A percentile compares a stretch with the other conserved stretches of the same genome.
phyloP scores from a whole-genome alignment of 1,140 invertebrate species.

The Drosophila neocordata region DNA sequence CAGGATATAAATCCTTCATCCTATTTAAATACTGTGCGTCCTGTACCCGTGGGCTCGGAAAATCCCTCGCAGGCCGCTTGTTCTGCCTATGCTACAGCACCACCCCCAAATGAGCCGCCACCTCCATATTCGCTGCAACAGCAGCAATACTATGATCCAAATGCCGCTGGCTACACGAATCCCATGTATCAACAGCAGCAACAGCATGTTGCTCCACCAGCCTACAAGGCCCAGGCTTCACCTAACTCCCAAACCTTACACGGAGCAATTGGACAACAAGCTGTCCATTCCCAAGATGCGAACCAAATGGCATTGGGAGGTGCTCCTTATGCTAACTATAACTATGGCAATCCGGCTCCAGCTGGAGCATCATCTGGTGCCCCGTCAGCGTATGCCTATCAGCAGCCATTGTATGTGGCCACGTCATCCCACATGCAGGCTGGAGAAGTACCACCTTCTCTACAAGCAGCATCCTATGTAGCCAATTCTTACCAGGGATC shows the following conservation, averaged over 20 bases:
- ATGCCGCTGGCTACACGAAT: conserved; percentile 74
- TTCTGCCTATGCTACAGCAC: conserved; percentile 59
- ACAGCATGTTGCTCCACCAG: conserved; percentile 73
- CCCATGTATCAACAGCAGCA: conserved; percentile 79
- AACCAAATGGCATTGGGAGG: conserved; percentile 1
- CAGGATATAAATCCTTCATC: conserved; percentile 38
- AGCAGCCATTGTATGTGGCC: conserved; percentile 72
- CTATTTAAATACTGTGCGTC: conserved; percentile 63
- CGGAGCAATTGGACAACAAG: conserved; percentile 51
- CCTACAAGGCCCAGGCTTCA: conserved; percentile 75
- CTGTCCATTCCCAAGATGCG: conserved; percentile 38
- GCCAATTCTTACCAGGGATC: conserved; percentile 24
- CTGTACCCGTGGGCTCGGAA: conserved; percentile 72
- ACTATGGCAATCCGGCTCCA: conserved; percentile 39
- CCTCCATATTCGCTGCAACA: conserved; percentile 77
- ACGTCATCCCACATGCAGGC: conserved; percentile 37
- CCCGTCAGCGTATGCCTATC: conserved; percentile 48
- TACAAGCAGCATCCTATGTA: conserved; percentile 34
- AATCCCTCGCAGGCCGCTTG: conserved; percentile 76
- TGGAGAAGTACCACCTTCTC: conserved; percentile 4
- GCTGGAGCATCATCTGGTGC: conserved; percentile 15
- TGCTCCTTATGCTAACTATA: conserved; percentile 39
- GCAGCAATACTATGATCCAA: conserved; percentile 77
- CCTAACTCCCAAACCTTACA: conserved; percentile 73
- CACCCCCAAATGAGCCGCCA: conserved; percentile 72